Evolutionary conservation across 2,113 vertebrate species (phyloP), one percentile per base, ranked within the genome.

Genomic region (Tinamus guttatus): DNA sequence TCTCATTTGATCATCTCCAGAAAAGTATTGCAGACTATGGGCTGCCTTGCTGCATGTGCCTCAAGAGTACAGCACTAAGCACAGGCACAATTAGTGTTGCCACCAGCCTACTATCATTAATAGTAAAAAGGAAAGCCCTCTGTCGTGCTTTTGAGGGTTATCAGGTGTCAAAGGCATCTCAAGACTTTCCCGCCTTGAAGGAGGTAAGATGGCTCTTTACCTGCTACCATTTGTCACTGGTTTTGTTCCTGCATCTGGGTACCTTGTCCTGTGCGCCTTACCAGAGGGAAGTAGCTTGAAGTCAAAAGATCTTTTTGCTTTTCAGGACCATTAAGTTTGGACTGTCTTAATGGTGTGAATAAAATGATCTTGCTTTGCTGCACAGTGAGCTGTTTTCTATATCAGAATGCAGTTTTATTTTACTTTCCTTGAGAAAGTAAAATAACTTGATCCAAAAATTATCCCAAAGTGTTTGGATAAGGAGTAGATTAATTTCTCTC

Each of bases 21-120:
- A 3, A 60, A 0, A 0, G 32, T 49, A 41, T 34, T 54, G 32
- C 34, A 63, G n/a, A 27, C 15, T 13, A 5, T 1, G 15, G 25
- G 4, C 38, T 77, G 4, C 25, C 30, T 56, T 59, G 9, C 15
- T 64, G 60, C 3, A 0, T 8, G 41, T 58, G 30, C 19, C n/a
- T 52, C 16, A 5, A 5, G 9, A 51, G 47, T 67, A 22, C 4
- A 38, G 30, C 47, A 19, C 15, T 12, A 40, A 75, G 38, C 3
- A 20, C 19, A 15, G 19, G 28, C 2, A 2, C 4, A 5, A 65
- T 60, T 58, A 84, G 38, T 34, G 27, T 25, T 43, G 9, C 36
- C 59, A 11, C 40, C 19, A 51, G 30, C 43, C 58, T 76, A 3
- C 45, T 38, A 2, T 20, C 11, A 58, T 7, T 27, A 43, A 25